Evolutionary conservation across 2,888 invertebrate species (phyloP).

Genomic region (Brenthis daphne): DNA sequence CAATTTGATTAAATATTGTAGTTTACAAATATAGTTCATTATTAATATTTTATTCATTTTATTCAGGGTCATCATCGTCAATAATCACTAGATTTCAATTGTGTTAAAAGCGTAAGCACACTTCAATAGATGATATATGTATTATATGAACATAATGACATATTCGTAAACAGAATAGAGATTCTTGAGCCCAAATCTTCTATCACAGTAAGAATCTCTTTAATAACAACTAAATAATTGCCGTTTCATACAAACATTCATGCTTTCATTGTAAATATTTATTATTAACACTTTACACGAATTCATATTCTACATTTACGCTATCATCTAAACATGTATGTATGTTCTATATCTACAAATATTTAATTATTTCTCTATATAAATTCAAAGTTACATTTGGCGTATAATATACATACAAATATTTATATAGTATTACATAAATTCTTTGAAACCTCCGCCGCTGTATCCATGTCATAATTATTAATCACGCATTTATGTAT

Average conservation of each 20-base stretch:
- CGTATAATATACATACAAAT: slow-evolving; percentile 25
- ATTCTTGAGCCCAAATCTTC: slow-evolving; percentile 39
- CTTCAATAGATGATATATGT: not conserved
- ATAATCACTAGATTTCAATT: too few species aligned
- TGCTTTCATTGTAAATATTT: slow-evolving; percentile 28
- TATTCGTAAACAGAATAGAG: slow-evolving; percentile 8
- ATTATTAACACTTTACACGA: slow-evolving; percentile 20
- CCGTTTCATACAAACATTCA: slow-evolving; percentile 26
- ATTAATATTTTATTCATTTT: too few species aligned
- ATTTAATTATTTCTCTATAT: slow-evolving; percentile 23
- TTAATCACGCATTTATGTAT: slow-evolving; percentile 70
- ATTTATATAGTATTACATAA: slow-evolving; percentile 9
- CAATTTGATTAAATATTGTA: not conserved
- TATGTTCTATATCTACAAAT: slow-evolving; percentile 31
- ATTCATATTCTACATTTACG: slow-evolving; percentile 24
- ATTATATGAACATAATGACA: not conserved
- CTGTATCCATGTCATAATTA: not conserved
- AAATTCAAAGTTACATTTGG: slow-evolving; percentile 35
- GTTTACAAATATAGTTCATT: too few species aligned
- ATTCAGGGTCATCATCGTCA: too few species aligned
- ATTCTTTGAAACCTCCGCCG: slow-evolving; percentile 14
- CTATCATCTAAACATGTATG: slow-evolving; percentile 20
- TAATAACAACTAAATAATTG: slow-evolving; percentile 29
- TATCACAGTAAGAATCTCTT: slow-evolving; percentile 46
- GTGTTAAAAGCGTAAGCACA: slow-evolving; percentile 2